A percentile compares a stretch with the other conserved stretches of the same genome.
phyloP scores from a whole-genome alignment of 1,140 invertebrate species.

The Zaprionus gabonicus region DNA sequence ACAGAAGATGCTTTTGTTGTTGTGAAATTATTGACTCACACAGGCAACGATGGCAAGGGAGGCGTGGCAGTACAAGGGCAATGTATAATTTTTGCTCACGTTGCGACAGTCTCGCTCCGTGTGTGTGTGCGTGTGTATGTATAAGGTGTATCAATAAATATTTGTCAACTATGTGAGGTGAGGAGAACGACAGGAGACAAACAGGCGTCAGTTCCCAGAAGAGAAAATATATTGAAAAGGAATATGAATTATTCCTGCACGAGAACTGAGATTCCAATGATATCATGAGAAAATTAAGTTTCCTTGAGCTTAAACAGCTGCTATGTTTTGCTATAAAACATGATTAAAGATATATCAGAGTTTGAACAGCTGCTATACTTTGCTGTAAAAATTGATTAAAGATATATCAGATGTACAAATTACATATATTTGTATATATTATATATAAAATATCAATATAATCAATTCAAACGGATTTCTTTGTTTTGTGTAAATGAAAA shows the following conservation, averaged over 20 bases:
- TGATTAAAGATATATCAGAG: no score
- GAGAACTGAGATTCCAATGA: background rate
- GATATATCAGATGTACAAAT: no score
- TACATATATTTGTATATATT: no score
- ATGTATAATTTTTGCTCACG: constrained; percentile 10
- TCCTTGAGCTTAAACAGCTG: background rate
- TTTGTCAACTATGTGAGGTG: constrained; percentile 7
- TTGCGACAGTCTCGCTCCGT: constrained; percentile 4
- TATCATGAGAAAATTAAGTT: background rate
- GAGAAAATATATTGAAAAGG: background rate
- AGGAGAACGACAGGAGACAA: background rate
- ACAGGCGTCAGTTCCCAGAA: background rate
- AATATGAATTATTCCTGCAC: background rate
- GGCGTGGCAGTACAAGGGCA: background rate
- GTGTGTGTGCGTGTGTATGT: constrained; percentile 5
- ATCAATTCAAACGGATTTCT: no score
- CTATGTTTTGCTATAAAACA: no score
- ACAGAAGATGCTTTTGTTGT: constrained; percentile 5
- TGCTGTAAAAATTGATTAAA: no score
- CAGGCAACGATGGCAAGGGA: background rate
- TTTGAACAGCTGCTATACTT: background rate
- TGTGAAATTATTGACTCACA: constrained; percentile 9
- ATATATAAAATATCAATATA: background rate
- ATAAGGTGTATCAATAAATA: constrained; percentile 29
- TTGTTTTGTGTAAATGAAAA: background rate